phyloP scores from a whole-genome alignment of 2,113 vertebrate species.

The Eolophus roseicapilla region DNA sequence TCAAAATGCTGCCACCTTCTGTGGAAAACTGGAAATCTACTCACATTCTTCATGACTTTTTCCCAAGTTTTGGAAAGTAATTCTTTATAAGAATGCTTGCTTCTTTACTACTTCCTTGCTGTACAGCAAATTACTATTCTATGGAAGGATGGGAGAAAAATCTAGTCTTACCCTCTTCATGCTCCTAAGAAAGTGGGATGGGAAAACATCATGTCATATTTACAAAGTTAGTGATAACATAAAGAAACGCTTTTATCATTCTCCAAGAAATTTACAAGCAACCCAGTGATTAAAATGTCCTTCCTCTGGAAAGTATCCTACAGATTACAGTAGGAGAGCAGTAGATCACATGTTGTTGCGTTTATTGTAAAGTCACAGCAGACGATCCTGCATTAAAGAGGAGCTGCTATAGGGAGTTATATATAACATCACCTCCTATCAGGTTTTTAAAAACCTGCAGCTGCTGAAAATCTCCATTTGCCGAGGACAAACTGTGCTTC shows the following conservation, averaged over 20 bases:
- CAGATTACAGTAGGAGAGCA: neutral
- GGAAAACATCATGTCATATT: neutral
- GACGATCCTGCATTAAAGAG: neutral
- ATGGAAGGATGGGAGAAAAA: neutral
- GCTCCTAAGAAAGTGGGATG: neutral
- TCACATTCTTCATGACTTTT: neutral
- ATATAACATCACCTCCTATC: slow-evolving; percentile 18
- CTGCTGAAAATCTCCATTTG: slow-evolving; percentile 24
- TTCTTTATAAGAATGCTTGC: neutral
- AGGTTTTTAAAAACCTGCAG: neutral
- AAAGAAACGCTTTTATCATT: neutral
- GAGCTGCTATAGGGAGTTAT: neutral
- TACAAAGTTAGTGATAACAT: neutral
- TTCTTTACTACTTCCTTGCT: neutral
- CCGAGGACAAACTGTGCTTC: neutral
- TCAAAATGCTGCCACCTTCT: slow-evolving; percentile 45
- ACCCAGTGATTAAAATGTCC: neutral
- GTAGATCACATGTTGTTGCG: neutral
- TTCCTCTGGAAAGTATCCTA: neutral
- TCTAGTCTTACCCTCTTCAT: neutral
- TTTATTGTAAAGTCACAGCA: neutral
- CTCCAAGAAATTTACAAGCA: neutral
- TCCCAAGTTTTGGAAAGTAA: neutral
- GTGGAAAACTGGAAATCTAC: neutral
- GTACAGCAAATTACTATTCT: neutral